Evolutionary conservation across 1,140 invertebrate species (phyloP).

Genomic region (Zaprionus lachaisei): DNA sequence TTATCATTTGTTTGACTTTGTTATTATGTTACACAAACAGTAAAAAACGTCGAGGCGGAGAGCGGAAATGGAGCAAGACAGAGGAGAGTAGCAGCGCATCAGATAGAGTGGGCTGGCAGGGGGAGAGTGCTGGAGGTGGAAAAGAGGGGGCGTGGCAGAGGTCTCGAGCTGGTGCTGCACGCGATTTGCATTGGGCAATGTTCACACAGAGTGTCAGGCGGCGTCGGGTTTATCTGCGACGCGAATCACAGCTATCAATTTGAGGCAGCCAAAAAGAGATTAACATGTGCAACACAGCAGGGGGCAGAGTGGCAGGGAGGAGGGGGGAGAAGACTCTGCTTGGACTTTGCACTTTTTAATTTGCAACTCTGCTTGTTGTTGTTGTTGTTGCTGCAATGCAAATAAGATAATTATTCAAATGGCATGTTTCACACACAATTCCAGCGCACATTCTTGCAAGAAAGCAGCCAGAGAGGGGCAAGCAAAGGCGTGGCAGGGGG

Average conservation of each 20-base stretch:
- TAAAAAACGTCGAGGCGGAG: slow-evolving; percentile 43
- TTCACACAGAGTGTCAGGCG: slow-evolving; percentile 63
- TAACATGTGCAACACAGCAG: slow-evolving; percentile 50
- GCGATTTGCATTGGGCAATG: slow-evolving; percentile 70
- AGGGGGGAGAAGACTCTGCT: slow-evolving; percentile 33
- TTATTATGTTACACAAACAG: slow-evolving; percentile 81
- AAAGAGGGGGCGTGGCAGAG: not conserved
- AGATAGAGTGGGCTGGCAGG: slow-evolving; percentile 6
- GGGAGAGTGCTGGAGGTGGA: slow-evolving; percentile 52
- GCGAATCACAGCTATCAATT: slow-evolving; percentile 79
- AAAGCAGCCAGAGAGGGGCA: slow-evolving; percentile 7
- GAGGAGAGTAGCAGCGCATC: not conserved
- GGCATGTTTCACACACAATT: slow-evolving; percentile 84
- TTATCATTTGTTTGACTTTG: slow-evolving; percentile 81
- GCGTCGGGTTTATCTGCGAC: slow-evolving; percentile 58
- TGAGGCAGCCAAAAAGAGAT: slow-evolving; percentile 63
- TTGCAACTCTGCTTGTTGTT: slow-evolving; percentile 66
- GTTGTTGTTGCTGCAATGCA: slow-evolving; percentile 67
- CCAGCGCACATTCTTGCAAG: slow-evolving; percentile 73
- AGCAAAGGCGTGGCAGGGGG: too few species aligned
- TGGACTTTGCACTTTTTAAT: slow-evolving; percentile 70
- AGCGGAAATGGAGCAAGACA: not conserved
- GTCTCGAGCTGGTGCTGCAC: slow-evolving; percentile 51
- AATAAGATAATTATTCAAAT: slow-evolving; percentile 85
- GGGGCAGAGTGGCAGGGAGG: not conserved